Conservation (phyloP, 2,888 invertebrate species). For the Catocala sponsa region DNA sequence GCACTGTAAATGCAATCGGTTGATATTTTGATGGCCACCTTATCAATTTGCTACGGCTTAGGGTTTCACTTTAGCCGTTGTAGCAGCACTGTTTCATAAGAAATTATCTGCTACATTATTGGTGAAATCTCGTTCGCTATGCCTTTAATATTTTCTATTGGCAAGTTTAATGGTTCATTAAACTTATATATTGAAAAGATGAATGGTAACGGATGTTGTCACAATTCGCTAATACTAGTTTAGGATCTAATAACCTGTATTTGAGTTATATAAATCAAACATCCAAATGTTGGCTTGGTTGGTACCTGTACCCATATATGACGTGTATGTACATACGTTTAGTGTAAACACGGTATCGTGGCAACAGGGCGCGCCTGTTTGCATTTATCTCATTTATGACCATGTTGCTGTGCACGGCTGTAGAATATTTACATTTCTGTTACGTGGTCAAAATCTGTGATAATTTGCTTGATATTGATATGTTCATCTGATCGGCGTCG, state of each 20-base stretch:
- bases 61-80: no score
- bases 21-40: no score
- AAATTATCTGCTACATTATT: no score
- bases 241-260: constrained; percentile 72
- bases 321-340: constrained; percentile 56
- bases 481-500: constrained; percentile 10
- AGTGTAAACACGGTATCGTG: constrained; percentile 62
- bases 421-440: constrained; percentile 62
- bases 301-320: constrained; percentile 56
- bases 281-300: constrained; percentile 67
- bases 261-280: constrained; percentile 77
- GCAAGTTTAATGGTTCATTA: constrained; percentile 22
- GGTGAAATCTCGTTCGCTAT: background rate
- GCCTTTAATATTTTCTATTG: background rate
- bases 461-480: constrained; percentile 47
- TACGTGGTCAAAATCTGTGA: constrained; percentile 60
- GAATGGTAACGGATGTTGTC: constrained; percentile 65
- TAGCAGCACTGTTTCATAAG: no score
- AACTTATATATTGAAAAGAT: constrained; percentile 19
- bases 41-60: no score
- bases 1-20: no score
- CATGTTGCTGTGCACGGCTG: constrained; percentile 70
- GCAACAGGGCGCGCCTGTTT: constrained; percentile 76
- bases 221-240: constrained; percentile 54
- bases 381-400: constrained; percentile 67